Percentiles rank a stretch among this genome's conserved stretches.
Evolutionary conservation across 2,797 vertebrate species (phyloP).

Genomic region (Poeciliopsis presidionis): DNA sequence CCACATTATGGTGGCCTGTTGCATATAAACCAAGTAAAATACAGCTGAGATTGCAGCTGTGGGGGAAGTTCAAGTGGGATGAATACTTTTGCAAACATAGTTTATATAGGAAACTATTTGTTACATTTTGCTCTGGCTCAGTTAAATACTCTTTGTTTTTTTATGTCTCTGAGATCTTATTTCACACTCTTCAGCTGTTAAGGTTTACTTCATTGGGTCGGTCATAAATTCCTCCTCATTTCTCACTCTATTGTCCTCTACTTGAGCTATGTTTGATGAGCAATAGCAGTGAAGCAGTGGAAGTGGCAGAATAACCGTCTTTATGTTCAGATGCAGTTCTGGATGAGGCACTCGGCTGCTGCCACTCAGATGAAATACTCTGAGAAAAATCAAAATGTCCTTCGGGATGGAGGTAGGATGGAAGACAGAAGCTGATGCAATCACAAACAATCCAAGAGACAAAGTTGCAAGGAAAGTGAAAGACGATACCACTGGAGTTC

Average conservation of each 20-base stretch:
- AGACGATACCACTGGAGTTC: neutral
- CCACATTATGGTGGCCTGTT: neutral
- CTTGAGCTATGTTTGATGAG: neutral
- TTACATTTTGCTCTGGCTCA: neutral
- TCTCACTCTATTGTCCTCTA: neutral
- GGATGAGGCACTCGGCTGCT: slow-evolving; percentile 12
- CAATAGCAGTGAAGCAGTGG: slow-evolving; percentile 1
- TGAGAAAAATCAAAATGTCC: slow-evolving; percentile 13
- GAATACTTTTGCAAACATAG: neutral
- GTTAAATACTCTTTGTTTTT: neutral
- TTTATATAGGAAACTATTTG: neutral
- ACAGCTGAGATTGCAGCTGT: neutral
- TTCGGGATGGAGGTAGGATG: slow-evolving; percentile 37
- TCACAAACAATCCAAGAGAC: neutral
- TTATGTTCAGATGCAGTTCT: slow-evolving; percentile 14
- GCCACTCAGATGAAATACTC: slow-evolving; percentile 18
- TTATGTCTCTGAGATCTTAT: slow-evolving; percentile 3
- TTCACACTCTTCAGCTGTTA: neutral
- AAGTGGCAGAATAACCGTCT: slow-evolving; percentile 10
- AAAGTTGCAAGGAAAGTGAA: slow-evolving; percentile 4
- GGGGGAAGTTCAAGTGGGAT: neutral
- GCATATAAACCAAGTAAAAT: neutral
- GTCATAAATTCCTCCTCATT: neutral
- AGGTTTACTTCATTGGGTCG: neutral
- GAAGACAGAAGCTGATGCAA: slow-evolving; percentile 2